These are phyloP conservation scores for Phylloscopus whistleri DNA, from an alignment of 2,113 vertebrate species.

Conservation along the genomic window DNA sequence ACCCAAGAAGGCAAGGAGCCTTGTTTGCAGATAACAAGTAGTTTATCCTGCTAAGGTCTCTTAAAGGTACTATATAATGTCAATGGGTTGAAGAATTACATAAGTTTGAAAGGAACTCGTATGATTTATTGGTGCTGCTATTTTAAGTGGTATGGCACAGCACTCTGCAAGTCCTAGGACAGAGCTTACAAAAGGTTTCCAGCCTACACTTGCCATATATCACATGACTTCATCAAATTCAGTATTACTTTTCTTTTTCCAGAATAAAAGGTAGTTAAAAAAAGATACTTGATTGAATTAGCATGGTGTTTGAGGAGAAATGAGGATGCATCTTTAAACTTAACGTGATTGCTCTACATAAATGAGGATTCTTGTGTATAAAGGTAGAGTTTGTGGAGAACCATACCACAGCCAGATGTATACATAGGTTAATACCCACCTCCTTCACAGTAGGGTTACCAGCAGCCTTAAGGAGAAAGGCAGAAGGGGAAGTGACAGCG, in stretches of 20 bases:
- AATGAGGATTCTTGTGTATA: not conserved
- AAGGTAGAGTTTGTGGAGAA: not conserved
- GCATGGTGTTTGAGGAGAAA: not conserved
- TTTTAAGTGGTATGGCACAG: not conserved
- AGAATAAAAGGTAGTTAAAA: not conserved
- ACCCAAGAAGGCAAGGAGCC: constrained; percentile 30
- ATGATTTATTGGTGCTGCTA: not conserved
- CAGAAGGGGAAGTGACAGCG: not conserved
- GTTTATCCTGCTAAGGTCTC: constrained; percentile 65
- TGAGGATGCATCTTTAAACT: not conserved
- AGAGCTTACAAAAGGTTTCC: not conserved
- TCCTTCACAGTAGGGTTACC: not conserved
- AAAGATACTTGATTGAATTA: not conserved
- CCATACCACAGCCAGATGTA: not conserved
- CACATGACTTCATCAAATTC: not conserved
- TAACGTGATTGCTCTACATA: not conserved
- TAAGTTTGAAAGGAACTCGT: constrained; percentile 41
- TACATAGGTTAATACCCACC: not conserved
- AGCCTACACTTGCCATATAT: not conserved
- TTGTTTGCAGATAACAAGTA: constrained; percentile 53
- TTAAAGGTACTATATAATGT: constrained; percentile 71
- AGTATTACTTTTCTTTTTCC: not conserved
- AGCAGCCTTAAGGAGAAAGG: not conserved
- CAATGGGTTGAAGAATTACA: constrained; percentile 64
- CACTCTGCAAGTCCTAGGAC: not conserved